These are phyloP conservation scores for Hypolimnas misippus DNA, from an alignment of 2,888 invertebrate species.

Conservation along the genomic window DNA sequence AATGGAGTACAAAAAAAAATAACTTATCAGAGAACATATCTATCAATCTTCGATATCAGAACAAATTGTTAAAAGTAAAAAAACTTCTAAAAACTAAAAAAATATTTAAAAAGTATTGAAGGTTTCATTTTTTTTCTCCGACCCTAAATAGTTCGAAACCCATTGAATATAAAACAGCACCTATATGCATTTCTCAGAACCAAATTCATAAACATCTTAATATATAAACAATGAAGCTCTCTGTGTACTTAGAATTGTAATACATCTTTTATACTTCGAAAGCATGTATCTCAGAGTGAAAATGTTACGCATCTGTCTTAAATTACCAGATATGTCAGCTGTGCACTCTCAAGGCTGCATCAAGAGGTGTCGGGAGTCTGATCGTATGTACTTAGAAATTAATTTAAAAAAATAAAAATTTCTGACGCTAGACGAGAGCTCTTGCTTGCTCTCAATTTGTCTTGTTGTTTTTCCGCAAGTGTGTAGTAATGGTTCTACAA, in stretches of 20 bases:
- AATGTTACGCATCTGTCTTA: no score
- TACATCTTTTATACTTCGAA: neutral
- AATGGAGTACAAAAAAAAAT: no score
- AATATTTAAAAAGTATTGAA: neutral
- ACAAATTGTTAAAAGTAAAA: neutral
- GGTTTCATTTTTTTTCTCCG: neutral
- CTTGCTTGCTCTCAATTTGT: neutral
- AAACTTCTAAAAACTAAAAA: neutral
- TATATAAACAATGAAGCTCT: neutral
- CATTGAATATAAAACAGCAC: no score
- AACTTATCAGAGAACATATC: neutral
- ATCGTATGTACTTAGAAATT: no score
- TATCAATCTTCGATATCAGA: neutral
- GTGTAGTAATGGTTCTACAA: no score
- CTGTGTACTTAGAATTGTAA: neutral
- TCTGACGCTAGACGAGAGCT: neutral
- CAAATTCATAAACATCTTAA: neutral
- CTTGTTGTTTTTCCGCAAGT: neutral
- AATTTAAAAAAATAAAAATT: no score
- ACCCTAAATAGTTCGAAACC: no score
- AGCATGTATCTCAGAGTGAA: neutral
- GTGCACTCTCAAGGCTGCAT: neutral
- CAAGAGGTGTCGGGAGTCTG: neutral
- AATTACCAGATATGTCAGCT: neutral
- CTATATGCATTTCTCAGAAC: neutral